phyloP scores from a whole-genome alignment of 2,888 invertebrate species.

The Coremacera marginata region DNA sequence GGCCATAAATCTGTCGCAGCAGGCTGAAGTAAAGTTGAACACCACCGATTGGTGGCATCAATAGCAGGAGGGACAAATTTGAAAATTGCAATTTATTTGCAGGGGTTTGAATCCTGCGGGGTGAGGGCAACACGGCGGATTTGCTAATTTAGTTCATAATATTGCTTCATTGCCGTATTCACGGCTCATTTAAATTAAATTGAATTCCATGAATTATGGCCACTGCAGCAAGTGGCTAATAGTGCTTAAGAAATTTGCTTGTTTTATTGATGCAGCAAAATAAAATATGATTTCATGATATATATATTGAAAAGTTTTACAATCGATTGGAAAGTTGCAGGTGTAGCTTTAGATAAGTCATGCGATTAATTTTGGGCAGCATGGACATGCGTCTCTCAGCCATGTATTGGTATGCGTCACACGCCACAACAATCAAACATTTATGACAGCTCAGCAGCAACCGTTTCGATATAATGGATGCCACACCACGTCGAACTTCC shows the following conservation, averaged over 20 bases:
- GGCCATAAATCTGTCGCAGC: slow-evolving; percentile 27
- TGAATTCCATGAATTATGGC: slow-evolving; percentile 54
- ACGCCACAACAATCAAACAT: slow-evolving; percentile 48
- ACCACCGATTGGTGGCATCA: slow-evolving; percentile 7
- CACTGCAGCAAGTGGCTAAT: slow-evolving; percentile 52
- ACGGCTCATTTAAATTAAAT: slow-evolving; percentile 42
- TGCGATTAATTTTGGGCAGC: too few species aligned
- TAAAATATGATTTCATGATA: neutral
- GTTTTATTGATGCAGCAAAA: neutral
- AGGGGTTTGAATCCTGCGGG: neutral
- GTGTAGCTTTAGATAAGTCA: too few species aligned
- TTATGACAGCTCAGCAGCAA: slow-evolving; percentile 42
- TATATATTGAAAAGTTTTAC: neutral
- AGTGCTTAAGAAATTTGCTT: neutral
- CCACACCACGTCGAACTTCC: neutral
- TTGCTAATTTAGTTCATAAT: slow-evolving; percentile 32
- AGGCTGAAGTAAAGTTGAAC: slow-evolving; percentile 8
- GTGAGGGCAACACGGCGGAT: slow-evolving; percentile 7
- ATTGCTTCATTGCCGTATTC: neutral
- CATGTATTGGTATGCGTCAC: slow-evolving; percentile 42
- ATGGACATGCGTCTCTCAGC: too few species aligned
- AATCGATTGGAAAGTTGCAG: neutral
- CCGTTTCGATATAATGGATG: slow-evolving; percentile 12
- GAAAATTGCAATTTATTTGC: slow-evolving; percentile 34
- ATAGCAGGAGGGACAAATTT: slow-evolving; percentile 8